Evolutionary conservation across 2,888 invertebrate species (phyloP).

Genomic region (Belgica antarctica): DNA sequence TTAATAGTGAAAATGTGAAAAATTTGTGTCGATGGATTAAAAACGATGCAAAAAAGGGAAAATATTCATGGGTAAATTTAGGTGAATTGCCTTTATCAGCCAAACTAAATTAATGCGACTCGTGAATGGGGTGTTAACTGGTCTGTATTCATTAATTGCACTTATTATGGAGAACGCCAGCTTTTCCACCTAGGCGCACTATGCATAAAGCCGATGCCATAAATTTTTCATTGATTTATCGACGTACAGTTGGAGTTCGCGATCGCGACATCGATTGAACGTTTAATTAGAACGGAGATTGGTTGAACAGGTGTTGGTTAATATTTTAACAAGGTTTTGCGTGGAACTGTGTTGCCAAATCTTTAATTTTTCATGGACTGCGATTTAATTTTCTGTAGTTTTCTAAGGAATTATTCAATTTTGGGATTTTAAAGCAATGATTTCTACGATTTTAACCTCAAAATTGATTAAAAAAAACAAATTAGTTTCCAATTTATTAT

Average conservation of each 20-base stretch:
- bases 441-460: too few species aligned
- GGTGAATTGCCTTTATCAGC: not conserved
- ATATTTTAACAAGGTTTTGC: too few species aligned
- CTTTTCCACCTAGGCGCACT: not conserved
- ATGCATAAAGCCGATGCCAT: not conserved
- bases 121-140: conserved; percentile 24
- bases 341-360: too few species aligned
- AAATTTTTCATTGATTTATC: conserved; percentile 28
- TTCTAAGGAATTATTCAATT: too few species aligned
- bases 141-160: conserved; percentile 17
- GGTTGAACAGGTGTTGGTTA: not conserved
- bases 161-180: conserved; percentile 12
- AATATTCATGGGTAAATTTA: not conserved
- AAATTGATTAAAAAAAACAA: too few species aligned
- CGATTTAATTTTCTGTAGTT: too few species aligned
- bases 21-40: not conserved
- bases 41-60: too few species aligned
- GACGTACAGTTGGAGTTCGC: not conserved
- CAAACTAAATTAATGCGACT: not conserved
- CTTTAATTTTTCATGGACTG: too few species aligned
- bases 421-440: too few species aligned
- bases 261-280: conserved; percentile 6
- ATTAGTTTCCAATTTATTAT: too few species aligned
- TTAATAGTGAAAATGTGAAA: conserved; percentile 9
- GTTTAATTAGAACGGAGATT: not conserved